phyloP scores from a whole-genome alignment of 2,888 invertebrate genomes.

The Archips xylosteana region DNA sequence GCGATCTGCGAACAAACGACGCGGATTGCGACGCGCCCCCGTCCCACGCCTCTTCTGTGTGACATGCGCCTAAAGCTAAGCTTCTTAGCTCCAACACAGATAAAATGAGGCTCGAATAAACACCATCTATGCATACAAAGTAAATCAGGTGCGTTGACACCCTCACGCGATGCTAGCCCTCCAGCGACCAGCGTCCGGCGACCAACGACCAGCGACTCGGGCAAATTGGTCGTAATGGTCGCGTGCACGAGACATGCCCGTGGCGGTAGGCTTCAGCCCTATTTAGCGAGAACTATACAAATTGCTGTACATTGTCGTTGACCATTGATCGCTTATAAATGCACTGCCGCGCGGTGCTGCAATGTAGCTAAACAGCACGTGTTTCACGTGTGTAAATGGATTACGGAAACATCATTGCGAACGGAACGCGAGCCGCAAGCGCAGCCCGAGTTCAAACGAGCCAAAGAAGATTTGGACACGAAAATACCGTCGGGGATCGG shows the following conservation, averaged over 20 bases:
- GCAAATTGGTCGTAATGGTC: constrained; percentile 61
- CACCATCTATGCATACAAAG: not conserved
- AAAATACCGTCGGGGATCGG: not conserved
- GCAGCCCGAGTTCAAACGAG: constrained; percentile 8
- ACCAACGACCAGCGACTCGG: constrained; percentile 43
- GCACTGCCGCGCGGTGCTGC: too few species aligned
- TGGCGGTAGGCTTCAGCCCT: constrained; percentile 46
- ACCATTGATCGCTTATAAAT: too few species aligned
- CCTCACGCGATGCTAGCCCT: constrained; percentile 59
- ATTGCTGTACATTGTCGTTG: too few species aligned
- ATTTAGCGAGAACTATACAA: too few species aligned
- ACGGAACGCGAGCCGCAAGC: constrained; percentile 41
- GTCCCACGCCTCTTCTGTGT: too few species aligned
- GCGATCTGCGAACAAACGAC: too few species aligned
- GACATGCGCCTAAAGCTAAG: too few species aligned
- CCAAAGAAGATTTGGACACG: not conserved
- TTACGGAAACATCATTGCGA: constrained; percentile 50
- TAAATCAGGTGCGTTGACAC: constrained; percentile 47
- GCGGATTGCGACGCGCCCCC: too few species aligned
- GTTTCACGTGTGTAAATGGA: constrained; percentile 25
- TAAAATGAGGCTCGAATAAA: too few species aligned
- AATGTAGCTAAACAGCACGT: too few species aligned
- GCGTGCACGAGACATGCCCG: constrained; percentile 55
- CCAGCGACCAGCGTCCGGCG: constrained; percentile 51
- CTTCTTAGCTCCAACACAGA: too few species aligned